Conservation (phyloP, 2,797 vertebrate genomes). For the Lophius americanus region DNA sequence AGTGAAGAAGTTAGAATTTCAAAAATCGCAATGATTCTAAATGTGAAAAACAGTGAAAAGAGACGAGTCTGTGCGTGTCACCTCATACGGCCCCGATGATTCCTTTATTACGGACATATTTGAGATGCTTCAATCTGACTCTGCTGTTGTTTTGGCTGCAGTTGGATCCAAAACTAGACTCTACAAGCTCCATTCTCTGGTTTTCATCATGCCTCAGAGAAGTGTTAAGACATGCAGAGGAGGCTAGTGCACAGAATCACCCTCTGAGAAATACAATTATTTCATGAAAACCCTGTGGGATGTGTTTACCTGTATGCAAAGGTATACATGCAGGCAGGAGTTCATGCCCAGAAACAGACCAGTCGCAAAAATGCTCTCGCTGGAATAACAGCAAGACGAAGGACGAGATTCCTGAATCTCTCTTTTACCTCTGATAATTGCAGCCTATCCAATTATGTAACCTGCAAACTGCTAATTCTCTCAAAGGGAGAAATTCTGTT, state of each 20-base stretch:
- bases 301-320: conserved; percentile 76
- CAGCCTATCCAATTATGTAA: conserved; percentile 32
- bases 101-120: conserved; percentile 62
- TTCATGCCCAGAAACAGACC: conserved; percentile 49
- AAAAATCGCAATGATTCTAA: conserved; percentile 7
- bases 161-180: conserved; percentile 70
- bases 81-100: conserved; percentile 38
- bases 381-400: conserved; percentile 34
- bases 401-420: conserved; percentile 28
- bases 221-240: not conserved
- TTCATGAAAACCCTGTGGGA: conserved; percentile 34
- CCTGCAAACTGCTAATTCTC: conserved; percentile 35
- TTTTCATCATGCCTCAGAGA: conserved; percentile 31
- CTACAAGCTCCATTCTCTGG: conserved; percentile 47
- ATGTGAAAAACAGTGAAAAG: conserved; percentile 13
- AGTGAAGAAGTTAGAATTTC: not conserved
- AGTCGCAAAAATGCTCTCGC: conserved; percentile 32
- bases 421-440: conserved; percentile 27
- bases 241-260: not conserved
- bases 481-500: conserved; percentile 28
- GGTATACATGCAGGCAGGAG: conserved; percentile 41
- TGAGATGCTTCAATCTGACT: conserved; percentile 67
- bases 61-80: conserved; percentile 45
- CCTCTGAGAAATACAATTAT: conserved; percentile 34
- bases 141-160: conserved; percentile 65